Evolutionary conservation across 2,888 invertebrate genomes (phyloP).

Genomic region (Eutolmus rufibarbis): DNA sequence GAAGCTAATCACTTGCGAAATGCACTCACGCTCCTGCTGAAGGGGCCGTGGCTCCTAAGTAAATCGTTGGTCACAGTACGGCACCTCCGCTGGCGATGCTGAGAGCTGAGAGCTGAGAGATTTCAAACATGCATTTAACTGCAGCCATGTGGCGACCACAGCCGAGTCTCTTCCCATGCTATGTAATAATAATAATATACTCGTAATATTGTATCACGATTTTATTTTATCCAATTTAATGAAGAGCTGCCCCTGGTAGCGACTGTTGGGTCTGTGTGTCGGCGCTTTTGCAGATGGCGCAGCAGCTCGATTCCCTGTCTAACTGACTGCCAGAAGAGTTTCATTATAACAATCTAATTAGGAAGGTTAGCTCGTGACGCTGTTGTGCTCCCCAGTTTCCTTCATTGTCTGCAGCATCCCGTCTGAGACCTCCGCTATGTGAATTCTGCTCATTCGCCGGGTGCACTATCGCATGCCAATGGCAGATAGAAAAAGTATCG

Average conservation of each 20-base stretch:
- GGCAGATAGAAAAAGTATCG: constrained; percentile 33
- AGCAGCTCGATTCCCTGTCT: constrained; percentile 34
- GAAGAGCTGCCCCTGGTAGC: constrained; percentile 47
- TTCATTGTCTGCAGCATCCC: neutral
- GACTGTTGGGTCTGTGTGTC: neutral
- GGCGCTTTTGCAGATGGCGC: constrained; percentile 20
- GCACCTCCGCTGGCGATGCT: neutral
- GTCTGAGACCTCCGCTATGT: constrained; percentile 27
- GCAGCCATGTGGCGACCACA: neutral
- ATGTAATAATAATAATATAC: constrained; percentile 37
- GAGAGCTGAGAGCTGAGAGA: neutral
- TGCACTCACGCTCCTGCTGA: neutral
- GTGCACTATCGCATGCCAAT: constrained; percentile 39
- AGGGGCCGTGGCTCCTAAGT: neutral
- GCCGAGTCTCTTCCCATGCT: constrained; percentile 1
- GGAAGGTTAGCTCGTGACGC: constrained; percentile 42
- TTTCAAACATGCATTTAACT: neutral
- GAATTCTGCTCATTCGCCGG: constrained; percentile 30
- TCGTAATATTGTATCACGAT: constrained; percentile 51
- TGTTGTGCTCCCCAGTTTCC: neutral
- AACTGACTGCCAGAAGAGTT: constrained; percentile 51
- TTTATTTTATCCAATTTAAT: constrained; percentile 52
- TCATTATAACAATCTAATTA: constrained; percentile 53
- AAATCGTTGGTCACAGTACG: neutral
- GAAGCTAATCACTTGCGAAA: neutral